Evolutionary conservation across 2,888 invertebrate genomes (phyloP).

Genomic region (Dermolepida albohirtum): DNA sequence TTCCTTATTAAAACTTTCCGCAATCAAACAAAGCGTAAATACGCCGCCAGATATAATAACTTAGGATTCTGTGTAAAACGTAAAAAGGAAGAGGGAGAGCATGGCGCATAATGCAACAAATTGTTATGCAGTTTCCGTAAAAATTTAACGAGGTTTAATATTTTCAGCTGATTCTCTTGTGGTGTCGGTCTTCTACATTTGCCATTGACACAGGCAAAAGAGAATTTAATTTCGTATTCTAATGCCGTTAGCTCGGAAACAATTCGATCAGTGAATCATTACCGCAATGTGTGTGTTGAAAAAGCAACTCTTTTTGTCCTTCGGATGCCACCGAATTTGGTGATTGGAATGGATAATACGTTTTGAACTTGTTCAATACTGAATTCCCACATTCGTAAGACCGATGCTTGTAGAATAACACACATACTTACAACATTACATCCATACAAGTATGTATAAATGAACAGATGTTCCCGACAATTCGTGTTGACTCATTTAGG

Average conservation of each 20-base stretch:
- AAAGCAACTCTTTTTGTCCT: no score
- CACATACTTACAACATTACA: no score
- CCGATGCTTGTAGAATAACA: no score
- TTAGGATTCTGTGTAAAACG: slow-evolving; percentile 11
- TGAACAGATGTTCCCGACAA: no score
- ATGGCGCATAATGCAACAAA: slow-evolving; percentile 31
- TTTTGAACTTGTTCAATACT: no score
- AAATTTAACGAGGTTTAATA: slow-evolving; percentile 44
- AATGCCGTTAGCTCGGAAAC: slow-evolving; percentile 31
- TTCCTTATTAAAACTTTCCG: slow-evolving; percentile 42
- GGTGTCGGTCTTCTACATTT: slow-evolving; percentile 22
- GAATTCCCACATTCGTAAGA: no score
- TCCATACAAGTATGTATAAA: no score
- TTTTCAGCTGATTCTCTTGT: slow-evolving; percentile 32
- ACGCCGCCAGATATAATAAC: slow-evolving; percentile 39
- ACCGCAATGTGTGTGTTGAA: not conserved
- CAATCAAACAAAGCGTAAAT: slow-evolving; percentile 42
- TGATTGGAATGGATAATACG: no score
- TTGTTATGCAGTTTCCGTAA: slow-evolving; percentile 45
- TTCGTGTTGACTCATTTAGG: no score
- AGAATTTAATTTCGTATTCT: slow-evolving; percentile 33
- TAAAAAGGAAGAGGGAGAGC: no score
- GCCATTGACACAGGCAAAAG: not conserved
- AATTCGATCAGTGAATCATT: slow-evolving; percentile 35
- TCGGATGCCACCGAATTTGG: no score